These are phyloP conservation scores for Brachyptera risi DNA, from an alignment of 2,888 invertebrate species.

Conservation along the genomic window DNA sequence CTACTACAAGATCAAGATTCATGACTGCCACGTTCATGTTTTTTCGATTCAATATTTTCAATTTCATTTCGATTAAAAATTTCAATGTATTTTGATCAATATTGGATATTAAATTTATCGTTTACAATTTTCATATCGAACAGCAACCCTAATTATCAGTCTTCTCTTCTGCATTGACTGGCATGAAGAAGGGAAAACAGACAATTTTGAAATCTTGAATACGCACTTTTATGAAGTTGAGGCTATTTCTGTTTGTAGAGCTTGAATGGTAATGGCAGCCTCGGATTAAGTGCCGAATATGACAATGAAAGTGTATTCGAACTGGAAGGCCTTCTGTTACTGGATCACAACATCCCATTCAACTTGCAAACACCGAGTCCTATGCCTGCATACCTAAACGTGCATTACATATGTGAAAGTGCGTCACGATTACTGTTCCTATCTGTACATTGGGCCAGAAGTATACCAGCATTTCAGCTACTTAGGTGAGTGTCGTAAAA, in stretches of 20 bases:
- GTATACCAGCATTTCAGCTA: slow-evolving; percentile 75
- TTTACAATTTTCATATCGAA: too few species aligned
- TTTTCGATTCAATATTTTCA: too few species aligned
- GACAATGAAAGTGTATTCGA: slow-evolving; percentile 40
- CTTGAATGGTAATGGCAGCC: slow-evolving; percentile 34
- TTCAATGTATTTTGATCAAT: too few species aligned
- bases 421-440: slow-evolving; percentile 88
- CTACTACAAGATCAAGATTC: too few species aligned
- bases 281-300: slow-evolving; percentile 37
- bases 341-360: slow-evolving; percentile 66
- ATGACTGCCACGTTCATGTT: too few species aligned
- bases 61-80: too few species aligned
- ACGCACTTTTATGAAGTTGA: slow-evolving; percentile 20
- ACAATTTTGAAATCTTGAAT: too few species aligned
- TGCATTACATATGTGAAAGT: slow-evolving; percentile 93
- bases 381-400: slow-evolving; percentile 83
- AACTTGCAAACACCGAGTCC: slow-evolving; percentile 72
- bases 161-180: too few species aligned
- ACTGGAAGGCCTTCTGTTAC: slow-evolving; percentile 60
- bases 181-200: too few species aligned
- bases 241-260: slow-evolving; percentile 30
- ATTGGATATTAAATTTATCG: too few species aligned
- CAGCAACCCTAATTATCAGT: too few species aligned
- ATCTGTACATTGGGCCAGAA: slow-evolving; percentile 84
- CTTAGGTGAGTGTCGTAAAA: slow-evolving; percentile 58